Evolutionary conservation across 2,113 vertebrate species (phyloP).

Genomic region (Erythrocebus patas): DNA sequence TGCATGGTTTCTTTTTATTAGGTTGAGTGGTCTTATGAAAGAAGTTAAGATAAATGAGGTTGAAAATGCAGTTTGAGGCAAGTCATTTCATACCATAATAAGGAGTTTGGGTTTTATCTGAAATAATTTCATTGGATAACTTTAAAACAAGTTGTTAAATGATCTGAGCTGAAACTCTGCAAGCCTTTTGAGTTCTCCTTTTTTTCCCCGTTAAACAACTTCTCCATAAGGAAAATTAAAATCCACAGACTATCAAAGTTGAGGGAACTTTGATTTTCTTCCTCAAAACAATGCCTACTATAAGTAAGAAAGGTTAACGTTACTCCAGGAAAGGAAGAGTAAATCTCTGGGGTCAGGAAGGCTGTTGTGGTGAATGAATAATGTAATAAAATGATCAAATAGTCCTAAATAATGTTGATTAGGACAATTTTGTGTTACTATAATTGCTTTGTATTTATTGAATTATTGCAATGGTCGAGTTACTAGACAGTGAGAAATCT

Average conservation of each 20-base stretch:
- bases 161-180: background rate
- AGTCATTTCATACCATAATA: background rate
- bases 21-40: background rate
- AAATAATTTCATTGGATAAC: background rate
- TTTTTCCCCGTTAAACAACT: background rate
- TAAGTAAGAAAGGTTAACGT: background rate
- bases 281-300: background rate
- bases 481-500: background rate
- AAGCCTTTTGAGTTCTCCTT: background rate
- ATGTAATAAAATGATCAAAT: background rate
- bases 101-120: background rate
- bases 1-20: background rate
- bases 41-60: background rate
- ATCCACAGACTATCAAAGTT: background rate
- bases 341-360: background rate
- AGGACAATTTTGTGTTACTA: background rate
- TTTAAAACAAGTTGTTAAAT: background rate
- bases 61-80: background rate
- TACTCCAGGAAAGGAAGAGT: background rate
- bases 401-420: background rate
- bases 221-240: background rate
- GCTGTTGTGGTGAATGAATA: background rate
- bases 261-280: constrained; percentile 44
- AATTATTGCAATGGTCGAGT: background rate
- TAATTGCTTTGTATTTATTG: background rate